Evolutionary conservation across 2,888 invertebrate species (phyloP), one percentile per base, ranked within the genome.

Genomic region (Drosophila siamana): DNA sequence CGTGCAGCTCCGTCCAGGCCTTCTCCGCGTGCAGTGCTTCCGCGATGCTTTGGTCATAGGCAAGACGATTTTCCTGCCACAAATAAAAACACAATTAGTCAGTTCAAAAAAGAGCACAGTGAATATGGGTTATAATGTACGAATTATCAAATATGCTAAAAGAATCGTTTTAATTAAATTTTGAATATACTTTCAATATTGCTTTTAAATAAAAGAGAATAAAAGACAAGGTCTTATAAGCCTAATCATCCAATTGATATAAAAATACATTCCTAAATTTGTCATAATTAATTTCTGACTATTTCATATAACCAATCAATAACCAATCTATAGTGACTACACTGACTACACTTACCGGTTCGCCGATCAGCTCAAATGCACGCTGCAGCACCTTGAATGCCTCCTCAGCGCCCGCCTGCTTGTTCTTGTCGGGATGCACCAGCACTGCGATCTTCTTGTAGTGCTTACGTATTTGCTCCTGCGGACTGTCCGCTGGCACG

Each of bases 351-450:
- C 57, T 57, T 91, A 97, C 97, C 85, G 97, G 96, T 92, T 96
- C 97, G 24, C 98, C 98, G 82, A 98, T 97, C 90, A 98, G 95
- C 91, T 98, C 98, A 92, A 98, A 98, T 6, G 98, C 98, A 90
- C 98, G 97, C 86, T 97, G 98, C 77, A 98, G 93, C 90, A 98
- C 98, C 93, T 98, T 98, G 92, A 98, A 98, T 36, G 98, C 98
- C 92, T 98, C 98, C 90, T 98, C 98, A 0, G 98, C 98, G 28
- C 98, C 98, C 4, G 98, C 97, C 91, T 97, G 97, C 89, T 96
- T 96, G 92, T 98, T 98, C 93, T 98, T 98, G 91, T 98, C 98
- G 0, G 98, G 98, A 93, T 98, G 98, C 36, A 98, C 98, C 38
- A 98, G 93, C 87, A 98, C 96, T 7, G 98, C 98, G 92, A 98